Evolutionary conservation across 2,888 invertebrate species (phyloP).

Genomic region (Priapulus caudatus): DNA sequence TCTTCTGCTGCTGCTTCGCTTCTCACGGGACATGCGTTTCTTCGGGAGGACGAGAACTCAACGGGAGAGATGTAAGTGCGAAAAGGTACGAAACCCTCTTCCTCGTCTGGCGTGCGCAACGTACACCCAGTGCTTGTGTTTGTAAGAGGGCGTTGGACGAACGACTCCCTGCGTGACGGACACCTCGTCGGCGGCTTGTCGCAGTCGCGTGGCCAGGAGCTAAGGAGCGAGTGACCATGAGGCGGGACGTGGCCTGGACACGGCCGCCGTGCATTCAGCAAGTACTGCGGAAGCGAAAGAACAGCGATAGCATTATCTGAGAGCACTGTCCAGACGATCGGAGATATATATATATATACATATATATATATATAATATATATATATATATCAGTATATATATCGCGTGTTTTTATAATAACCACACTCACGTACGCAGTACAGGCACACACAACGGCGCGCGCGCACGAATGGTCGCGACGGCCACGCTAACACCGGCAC

Average conservation of each 20-base stretch:
- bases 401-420: no score
- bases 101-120: not conserved
- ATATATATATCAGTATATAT: no score
- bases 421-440: no score
- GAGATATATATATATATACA: no score
- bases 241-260: not conserved
- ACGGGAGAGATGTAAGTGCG: not conserved
- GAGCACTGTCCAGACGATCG: no score
- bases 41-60: constrained; percentile 3
- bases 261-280: not conserved
- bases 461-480: no score
- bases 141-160: not conserved
- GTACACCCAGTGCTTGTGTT: constrained; percentile 1
- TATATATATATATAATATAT: no score
- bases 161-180: not conserved
- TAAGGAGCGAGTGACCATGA: not conserved
- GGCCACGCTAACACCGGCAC: no score
- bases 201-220: not conserved
- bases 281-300: not conserved
- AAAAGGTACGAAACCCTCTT: not conserved
- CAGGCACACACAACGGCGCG: no score
- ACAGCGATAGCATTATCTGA: no score
- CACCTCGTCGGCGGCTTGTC: not conserved
- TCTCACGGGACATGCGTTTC: not conserved
- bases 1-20: no score